Percentiles rank a stretch among this genome's conserved stretches.
Conservation (phyloP, 2,797 vertebrate species). For the Ambastaia sidthimunki region DNA sequence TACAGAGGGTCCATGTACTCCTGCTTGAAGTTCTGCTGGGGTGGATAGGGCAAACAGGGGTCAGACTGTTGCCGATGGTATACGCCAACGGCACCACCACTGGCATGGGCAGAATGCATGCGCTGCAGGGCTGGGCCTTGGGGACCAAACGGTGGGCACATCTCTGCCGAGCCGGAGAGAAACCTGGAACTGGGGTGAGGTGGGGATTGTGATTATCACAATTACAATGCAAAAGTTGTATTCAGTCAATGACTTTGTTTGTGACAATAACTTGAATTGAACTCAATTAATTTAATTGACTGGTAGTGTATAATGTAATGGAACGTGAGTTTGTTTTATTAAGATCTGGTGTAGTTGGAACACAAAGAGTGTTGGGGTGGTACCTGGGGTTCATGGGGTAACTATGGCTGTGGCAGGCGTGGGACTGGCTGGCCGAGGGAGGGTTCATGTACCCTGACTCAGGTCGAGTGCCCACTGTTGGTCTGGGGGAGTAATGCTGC, state of each 20-base stretch:
- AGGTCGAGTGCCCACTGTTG: constrained; percentile 77
- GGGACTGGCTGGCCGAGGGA: constrained; percentile 71
- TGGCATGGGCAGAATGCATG: constrained; percentile 76
- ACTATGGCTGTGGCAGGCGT: constrained; percentile 76
- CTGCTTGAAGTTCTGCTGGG: constrained; percentile 91
- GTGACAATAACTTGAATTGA: no score
- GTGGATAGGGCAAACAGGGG: constrained; percentile 86
- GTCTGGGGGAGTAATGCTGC: constrained; percentile 85
- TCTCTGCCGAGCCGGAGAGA: constrained; percentile 81
- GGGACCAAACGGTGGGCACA: constrained; percentile 83
- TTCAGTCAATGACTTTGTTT: not conserved
- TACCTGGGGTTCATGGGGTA: constrained; percentile 80
- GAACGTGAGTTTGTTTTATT: no score
- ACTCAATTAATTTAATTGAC: no score
- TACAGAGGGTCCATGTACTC: constrained; percentile 89
- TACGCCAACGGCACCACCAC: constrained; percentile 63
- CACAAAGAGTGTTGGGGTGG: constrained; percentile 5
- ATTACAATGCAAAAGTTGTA: not conserved
- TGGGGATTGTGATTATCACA: constrained; percentile 12
- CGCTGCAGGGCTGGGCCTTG: constrained; percentile 81
- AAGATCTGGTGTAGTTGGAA: not conserved
- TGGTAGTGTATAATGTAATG: no score
- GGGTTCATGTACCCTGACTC: constrained; percentile 86
- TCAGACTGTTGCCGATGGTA: constrained; percentile 87
- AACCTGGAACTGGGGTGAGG: constrained; percentile 78